These are phyloP conservation scores for Lissocephala sabroskyi DNA, from an alignment of 2,888 invertebrate species.

Conservation along the genomic window DNA sequence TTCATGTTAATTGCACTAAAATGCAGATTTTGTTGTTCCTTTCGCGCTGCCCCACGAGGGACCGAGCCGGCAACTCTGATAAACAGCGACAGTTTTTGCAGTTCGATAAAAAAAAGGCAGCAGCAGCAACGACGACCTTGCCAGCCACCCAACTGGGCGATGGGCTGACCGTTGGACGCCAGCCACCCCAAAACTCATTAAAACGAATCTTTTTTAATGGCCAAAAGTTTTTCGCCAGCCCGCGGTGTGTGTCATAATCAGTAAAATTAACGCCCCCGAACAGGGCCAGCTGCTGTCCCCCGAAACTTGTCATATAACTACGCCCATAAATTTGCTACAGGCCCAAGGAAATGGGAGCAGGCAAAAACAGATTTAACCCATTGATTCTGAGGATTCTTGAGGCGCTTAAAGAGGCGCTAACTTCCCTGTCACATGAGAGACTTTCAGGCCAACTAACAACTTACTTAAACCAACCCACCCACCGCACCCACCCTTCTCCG, in stretches of 20 bases:
- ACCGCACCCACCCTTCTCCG: conserved; percentile 11
- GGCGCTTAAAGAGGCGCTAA: conserved; percentile 36
- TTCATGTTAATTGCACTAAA: conserved; percentile 60
- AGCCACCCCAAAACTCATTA: conserved; percentile 49
- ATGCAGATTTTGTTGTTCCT: conserved; percentile 35
- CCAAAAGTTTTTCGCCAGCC: conserved; percentile 49
- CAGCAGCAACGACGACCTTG: conserved; percentile 21
- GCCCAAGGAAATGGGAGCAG: no score
- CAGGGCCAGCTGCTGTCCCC: conserved; percentile 17
- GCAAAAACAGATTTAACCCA: no score
- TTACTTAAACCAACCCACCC: conserved; percentile 46
- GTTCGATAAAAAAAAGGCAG: conserved; percentile 22
- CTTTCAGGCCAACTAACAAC: conserved; percentile 49
- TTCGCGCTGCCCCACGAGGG: no score
- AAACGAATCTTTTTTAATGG: conserved; percentile 62
- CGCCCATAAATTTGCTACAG: no score
- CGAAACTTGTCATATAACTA: conserved; percentile 3
- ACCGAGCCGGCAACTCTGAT: no score
- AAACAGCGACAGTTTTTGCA: conserved; percentile 54
- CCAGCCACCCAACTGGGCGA: conserved; percentile 15
- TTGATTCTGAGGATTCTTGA: no score
- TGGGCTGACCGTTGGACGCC: not conserved
- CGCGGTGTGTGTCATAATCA: conserved; percentile 44
- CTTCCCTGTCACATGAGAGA: conserved; percentile 49
- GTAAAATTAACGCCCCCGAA: conserved; percentile 53